These are phyloP conservation scores for Gymnogyps californianus DNA, from an alignment of 2,113 vertebrate species.

Conservation along the genomic window DNA sequence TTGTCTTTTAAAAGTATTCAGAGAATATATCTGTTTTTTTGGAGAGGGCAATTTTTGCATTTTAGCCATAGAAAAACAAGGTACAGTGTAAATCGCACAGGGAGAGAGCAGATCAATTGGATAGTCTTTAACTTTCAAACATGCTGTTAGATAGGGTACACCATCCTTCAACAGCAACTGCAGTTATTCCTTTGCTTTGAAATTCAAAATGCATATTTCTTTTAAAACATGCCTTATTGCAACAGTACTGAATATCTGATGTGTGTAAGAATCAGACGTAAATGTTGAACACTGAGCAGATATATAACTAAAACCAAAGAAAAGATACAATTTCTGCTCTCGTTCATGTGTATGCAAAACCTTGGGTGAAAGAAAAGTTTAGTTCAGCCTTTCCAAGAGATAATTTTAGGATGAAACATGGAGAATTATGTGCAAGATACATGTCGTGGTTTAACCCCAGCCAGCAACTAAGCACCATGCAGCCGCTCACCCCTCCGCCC, in stretches of 20 bases:
- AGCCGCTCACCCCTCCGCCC: no score
- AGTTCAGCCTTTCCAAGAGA: neutral
- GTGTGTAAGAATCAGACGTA: neutral
- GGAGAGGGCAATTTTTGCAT: neutral
- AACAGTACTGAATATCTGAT: neutral
- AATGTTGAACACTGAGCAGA: neutral
- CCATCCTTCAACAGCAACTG: neutral
- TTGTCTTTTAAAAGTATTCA: neutral
- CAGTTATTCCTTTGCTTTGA: neutral
- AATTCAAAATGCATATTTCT: neutral
- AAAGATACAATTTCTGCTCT: neutral
- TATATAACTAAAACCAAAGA: neutral
- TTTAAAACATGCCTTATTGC: neutral
- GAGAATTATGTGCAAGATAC: neutral
- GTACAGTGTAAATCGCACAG: neutral
- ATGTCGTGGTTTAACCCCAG: no score
- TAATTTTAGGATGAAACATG: neutral
- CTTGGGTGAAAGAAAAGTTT: neutral
- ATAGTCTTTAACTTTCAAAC: neutral
- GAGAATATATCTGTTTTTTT: neutral
- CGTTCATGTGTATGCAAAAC: neutral
- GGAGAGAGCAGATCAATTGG: neutral
- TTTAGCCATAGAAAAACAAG: conserved; percentile 9
- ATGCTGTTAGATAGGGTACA: neutral
- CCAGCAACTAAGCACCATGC: no score